phyloP scores from a whole-genome alignment of 2,888 invertebrate species.

The Invenusta paracnida region DNA sequence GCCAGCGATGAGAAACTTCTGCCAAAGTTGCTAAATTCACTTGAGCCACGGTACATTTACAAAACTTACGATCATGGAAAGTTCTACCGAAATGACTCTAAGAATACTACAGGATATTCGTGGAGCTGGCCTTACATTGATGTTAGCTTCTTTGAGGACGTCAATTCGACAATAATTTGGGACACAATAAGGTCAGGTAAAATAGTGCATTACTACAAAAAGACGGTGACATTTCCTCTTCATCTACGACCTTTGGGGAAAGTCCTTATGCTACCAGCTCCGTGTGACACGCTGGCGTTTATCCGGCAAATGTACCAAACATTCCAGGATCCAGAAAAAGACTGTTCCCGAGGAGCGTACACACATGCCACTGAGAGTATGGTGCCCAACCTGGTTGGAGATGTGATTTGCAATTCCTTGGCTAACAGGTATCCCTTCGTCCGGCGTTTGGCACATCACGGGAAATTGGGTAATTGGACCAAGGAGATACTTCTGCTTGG shows the following conservation, averaged over 20 bases:
- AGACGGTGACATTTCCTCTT: constrained; percentile 46
- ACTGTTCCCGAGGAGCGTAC: too few relatives aligned
- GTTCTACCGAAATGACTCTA: constrained; percentile 41
- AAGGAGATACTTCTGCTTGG: too few relatives aligned
- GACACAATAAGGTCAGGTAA: constrained; percentile 44
- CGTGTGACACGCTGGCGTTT: constrained; percentile 43
- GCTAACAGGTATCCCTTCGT: too few relatives aligned
- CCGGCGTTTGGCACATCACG: too few relatives aligned
- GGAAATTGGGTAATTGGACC: too few relatives aligned
- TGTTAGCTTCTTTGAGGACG: constrained; percentile 46
- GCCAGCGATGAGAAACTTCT: background rate
- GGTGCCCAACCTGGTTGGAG: too few relatives aligned
- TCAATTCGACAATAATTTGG: constrained; percentile 46
- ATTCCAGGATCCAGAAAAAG: too few relatives aligned
- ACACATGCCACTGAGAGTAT: too few relatives aligned
- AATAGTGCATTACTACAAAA: constrained; percentile 40
- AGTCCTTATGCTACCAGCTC: constrained; percentile 43
- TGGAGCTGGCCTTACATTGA: constrained; percentile 48
- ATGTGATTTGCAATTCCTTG: too few relatives aligned
- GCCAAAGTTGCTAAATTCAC: background rate
- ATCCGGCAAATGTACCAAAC: too few relatives aligned
- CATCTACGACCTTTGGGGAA: constrained; percentile 46
- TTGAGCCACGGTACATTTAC: constrained; percentile 24
- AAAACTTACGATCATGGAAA: constrained; percentile 24
- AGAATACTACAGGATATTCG: constrained; percentile 38